These are phyloP conservation scores for Cranoglanis bouderius DNA, from an alignment of 2,113 vertebrate genomes.

Conservation along the genomic window DNA sequence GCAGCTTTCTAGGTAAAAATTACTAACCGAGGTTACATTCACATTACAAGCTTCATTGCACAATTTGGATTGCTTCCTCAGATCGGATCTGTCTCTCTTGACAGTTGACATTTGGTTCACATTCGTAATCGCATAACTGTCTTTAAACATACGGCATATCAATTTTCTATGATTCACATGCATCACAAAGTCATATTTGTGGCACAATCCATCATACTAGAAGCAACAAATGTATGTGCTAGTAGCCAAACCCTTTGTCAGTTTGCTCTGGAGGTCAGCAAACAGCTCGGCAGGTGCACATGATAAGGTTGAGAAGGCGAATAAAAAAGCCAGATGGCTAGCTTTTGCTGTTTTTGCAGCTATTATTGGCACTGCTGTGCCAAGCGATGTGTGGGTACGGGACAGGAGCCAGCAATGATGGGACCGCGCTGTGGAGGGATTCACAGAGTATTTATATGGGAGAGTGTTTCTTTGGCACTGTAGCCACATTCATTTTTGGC, in stretches of 20 bases:
- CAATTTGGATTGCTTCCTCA: not conserved
- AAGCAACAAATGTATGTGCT: not conserved
- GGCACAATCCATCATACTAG: not conserved
- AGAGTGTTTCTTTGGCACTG: conserved; percentile 2
- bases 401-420: not conserved
- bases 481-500: not conserved
- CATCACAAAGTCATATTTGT: not conserved
- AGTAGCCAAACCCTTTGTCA: no score
- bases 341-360: conserved; percentile 23
- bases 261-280: not conserved
- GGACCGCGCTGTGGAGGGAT: not conserved
- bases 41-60: not conserved
- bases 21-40: not conserved
- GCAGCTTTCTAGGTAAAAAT: not conserved
- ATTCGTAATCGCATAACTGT: not conserved
- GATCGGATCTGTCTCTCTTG: not conserved
- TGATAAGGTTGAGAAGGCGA: not conserved
- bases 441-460: conserved; percentile 16
- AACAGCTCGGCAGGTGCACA: not conserved
- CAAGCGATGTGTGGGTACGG: not conserved
- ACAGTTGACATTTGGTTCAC: not conserved
- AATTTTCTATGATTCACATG: not conserved
- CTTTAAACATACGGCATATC: not conserved
- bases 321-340: conserved; percentile 2
- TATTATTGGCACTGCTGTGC: conserved; percentile 3